Conservation (phyloP, 2,113 vertebrate genomes). For the Anguilla japonica region DNA sequence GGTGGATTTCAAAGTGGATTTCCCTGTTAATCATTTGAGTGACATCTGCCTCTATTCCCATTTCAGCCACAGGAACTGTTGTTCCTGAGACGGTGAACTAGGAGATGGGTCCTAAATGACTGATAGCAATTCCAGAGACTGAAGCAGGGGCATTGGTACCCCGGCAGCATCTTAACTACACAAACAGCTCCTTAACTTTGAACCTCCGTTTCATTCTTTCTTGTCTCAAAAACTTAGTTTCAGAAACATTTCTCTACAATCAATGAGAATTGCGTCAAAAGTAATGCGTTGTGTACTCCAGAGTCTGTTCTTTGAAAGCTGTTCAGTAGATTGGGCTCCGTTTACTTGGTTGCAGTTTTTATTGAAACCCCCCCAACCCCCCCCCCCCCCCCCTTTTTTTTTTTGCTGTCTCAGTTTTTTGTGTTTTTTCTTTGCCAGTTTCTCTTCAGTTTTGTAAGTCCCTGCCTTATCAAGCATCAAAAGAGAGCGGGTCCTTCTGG, state of each 20-base stretch:
- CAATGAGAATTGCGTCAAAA: background rate
- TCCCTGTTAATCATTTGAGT: background rate
- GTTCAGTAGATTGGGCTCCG: background rate
- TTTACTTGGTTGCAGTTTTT: background rate
- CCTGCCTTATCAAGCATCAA: background rate
- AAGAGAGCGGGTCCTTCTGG: background rate
- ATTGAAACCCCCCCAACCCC: background rate
- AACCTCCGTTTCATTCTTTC: background rate
- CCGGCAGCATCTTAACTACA: background rate
- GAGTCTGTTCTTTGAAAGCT: background rate
- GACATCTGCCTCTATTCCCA: constrained; percentile 5
- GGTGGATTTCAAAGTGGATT: background rate
- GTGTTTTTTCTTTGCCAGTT: too few species aligned
- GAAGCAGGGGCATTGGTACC: background rate
- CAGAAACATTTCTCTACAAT: background rate
- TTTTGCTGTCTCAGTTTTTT: constrained; percentile 5
- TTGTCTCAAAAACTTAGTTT: background rate
- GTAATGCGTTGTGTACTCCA: background rate
- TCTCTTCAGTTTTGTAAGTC: background rate
- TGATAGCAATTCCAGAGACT: background rate
- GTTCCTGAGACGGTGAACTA: background rate
- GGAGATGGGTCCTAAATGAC: background rate
- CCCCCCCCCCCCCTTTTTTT: background rate
- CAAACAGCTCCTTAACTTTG: background rate
- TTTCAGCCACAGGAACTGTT: background rate